phyloP scores from a whole-genome alignment of 1,140 invertebrate species.

The Drosophila quadrilineata region DNA sequence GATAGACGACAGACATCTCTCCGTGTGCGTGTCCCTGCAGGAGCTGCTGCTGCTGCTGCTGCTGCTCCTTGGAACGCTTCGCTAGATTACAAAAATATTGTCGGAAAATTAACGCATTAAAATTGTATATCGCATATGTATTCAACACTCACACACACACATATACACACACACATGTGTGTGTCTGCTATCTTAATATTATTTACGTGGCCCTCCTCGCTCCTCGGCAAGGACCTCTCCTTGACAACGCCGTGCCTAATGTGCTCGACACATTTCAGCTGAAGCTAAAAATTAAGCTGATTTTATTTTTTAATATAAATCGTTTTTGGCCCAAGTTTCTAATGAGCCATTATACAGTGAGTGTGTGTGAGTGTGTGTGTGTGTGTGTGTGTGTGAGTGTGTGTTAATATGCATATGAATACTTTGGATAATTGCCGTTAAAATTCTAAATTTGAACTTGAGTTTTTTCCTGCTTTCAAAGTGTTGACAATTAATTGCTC shows the following conservation, averaged over 20 bases:
- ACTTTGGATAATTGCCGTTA: slow-evolving; percentile 4
- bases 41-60: too few species aligned
- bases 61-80: slow-evolving; percentile 39
- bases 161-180: too few species aligned
- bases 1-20: slow-evolving; percentile 17
- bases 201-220: slow-evolving; percentile 32
- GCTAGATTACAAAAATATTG: slow-evolving; percentile 64
- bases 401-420: slow-evolving; percentile 5
- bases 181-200: slow-evolving; percentile 43
- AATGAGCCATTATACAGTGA: slow-evolving; percentile 36
- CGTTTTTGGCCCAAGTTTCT: slow-evolving; percentile 21
- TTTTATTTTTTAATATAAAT: slow-evolving; percentile 31
- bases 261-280: slow-evolving; percentile 1
- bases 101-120: slow-evolving; percentile 70
- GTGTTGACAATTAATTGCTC: slow-evolving; percentile 20
- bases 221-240: not conserved
- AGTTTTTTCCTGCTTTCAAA: not conserved
- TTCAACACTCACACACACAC: too few species aligned
- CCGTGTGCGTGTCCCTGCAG: slow-evolving; percentile 2
- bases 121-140: slow-evolving; percentile 32
- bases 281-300: slow-evolving; percentile 44
- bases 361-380: not conserved
- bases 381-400: not conserved
- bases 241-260: slow-evolving; percentile 12
- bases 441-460: not conserved